These are phyloP conservation scores for Synanceia verrucosa DNA, from an alignment of 2,797 vertebrate genomes.

Conservation along the genomic window DNA sequence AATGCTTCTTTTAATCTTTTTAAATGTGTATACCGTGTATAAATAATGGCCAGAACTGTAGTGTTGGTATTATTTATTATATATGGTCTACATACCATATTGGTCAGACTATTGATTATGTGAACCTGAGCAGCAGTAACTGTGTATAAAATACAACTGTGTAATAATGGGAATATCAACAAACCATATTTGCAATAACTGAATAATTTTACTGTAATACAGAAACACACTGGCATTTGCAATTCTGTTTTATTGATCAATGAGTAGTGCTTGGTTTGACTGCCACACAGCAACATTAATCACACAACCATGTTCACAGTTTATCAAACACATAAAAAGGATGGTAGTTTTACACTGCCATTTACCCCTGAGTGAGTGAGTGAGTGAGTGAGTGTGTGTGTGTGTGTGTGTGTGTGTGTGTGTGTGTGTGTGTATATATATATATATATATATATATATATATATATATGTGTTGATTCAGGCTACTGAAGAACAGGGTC, in stretches of 20 bases:
- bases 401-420: background rate
- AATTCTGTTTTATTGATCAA: constrained; percentile 53
- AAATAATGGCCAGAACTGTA: no score
- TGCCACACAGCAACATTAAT: constrained; percentile 14
- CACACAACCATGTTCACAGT: constrained; percentile 9
- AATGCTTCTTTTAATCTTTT: no score
- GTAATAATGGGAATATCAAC: background rate
- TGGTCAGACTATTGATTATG: no score
- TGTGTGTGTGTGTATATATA: no score
- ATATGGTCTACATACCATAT: no score
- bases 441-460: background rate
- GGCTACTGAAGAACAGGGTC: constrained; percentile 27
- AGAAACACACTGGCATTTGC: background rate
- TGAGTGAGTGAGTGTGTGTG: no score
- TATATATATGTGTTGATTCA: constrained; percentile 13
- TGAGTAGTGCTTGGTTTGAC: constrained; percentile 11
- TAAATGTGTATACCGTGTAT: no score
- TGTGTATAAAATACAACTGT: no score
- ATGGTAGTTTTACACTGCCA: constrained; percentile 1
- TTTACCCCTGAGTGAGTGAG: constrained; percentile 67
- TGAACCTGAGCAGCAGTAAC: no score
- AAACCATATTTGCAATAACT: no score
- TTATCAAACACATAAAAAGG: constrained; percentile 34
- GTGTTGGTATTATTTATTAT: no score
- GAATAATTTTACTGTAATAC: background rate